Percentiles rank a stretch among this genome's conserved stretches.
phyloP scores from a whole-genome alignment of 1,140 invertebrate genomes.

The Potamilus streckersoni region DNA sequence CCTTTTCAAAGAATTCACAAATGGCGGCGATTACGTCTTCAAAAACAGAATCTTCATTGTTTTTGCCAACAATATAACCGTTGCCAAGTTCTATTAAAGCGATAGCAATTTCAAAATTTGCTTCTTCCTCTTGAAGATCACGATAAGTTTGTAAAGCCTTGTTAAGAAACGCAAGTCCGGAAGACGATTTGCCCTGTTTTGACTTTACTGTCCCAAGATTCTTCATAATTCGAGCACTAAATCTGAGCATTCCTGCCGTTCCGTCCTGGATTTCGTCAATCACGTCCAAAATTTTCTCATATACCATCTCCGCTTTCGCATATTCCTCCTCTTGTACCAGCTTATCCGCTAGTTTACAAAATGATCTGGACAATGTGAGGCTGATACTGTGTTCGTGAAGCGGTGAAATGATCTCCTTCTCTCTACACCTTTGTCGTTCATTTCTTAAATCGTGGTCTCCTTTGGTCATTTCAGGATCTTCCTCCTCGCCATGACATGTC shows the following conservation, averaged over 20 bases:
- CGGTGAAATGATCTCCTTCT: conserved; percentile 52
- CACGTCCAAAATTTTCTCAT: conserved; percentile 58
- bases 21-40: conserved; percentile 57
- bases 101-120: conserved; percentile 56
- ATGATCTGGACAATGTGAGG: conserved; percentile 54
- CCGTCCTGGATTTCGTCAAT: conserved; percentile 60
- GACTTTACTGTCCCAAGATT: conserved; percentile 59
- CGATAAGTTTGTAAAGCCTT: conserved; percentile 55
- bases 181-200: conserved; percentile 54
- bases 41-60: conserved; percentile 57
- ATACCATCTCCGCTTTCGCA: conserved; percentile 51
- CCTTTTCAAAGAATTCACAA: conserved; percentile 61
- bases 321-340: conserved; percentile 52
- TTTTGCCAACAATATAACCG: conserved; percentile 54
- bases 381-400: conserved; percentile 56
- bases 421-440: conserved; percentile 27
- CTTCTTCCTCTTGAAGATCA: conserved; percentile 57
- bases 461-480: conserved; percentile 7
- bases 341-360: conserved; percentile 52
- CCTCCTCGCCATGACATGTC: conserved; percentile 10
- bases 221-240: conserved; percentile 57
- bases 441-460: conserved; percentile 22
- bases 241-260: conserved; percentile 52
- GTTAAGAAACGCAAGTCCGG: conserved; percentile 55
- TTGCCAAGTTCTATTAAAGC: conserved; percentile 62